These are phyloP conservation scores for Drosophila quasianomalipes DNA, from an alignment of 2,888 invertebrate species.

Conservation along the genomic window DNA sequence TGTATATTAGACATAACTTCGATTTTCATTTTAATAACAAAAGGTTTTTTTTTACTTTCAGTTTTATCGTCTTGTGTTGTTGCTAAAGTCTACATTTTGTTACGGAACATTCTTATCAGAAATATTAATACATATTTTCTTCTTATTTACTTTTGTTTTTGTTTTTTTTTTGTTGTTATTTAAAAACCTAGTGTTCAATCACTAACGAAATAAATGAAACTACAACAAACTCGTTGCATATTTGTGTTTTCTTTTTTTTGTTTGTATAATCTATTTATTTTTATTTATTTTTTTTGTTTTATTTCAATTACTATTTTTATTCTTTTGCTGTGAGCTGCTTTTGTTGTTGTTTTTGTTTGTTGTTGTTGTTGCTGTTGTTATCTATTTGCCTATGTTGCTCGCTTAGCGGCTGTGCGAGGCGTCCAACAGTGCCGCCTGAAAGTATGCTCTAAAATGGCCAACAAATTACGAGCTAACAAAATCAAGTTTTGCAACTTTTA, in stretches of 20 bases:
- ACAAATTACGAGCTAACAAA: constrained; percentile 7
- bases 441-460: constrained; percentile 36
- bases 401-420: constrained; percentile 50
- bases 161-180: constrained; percentile 8
- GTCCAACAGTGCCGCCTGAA: constrained; percentile 32
- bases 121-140: constrained; percentile 55
- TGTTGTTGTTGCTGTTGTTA: not conserved
- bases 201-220: constrained; percentile 53
- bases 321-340: constrained; percentile 15
- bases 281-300: not conserved
- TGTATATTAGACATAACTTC: constrained; percentile 66
- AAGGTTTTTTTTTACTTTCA: constrained; percentile 70
- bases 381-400: constrained; percentile 26
- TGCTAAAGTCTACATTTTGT: constrained; percentile 79
- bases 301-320: not conserved
- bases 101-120: constrained; percentile 78
- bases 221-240: constrained; percentile 64
- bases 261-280: constrained; percentile 35
- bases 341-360: not conserved
- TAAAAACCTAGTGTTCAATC: constrained; percentile 57
- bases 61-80: constrained; percentile 80
- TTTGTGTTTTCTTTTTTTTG: constrained; percentile 7
- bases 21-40: constrained; percentile 57
- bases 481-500: constrained; percentile 14
- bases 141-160: not conserved